Percentiles rank a stretch among this genome's conserved stretches.
Evolutionary conservation across 2,888 invertebrate genomes (phyloP).

Genomic region (Philhelius pedissequus): DNA sequence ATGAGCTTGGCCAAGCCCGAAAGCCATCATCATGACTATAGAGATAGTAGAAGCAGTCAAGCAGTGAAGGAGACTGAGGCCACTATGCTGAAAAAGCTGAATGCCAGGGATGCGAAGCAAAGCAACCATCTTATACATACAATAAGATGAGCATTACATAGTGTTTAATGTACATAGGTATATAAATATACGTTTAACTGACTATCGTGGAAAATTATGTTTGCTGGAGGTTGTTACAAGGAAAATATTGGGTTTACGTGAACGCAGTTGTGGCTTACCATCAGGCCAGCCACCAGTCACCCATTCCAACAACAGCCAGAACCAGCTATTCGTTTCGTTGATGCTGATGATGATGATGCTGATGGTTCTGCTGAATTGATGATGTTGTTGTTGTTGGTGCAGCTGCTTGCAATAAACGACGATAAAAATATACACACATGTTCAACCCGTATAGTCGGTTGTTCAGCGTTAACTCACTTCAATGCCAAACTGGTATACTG

Average conservation of each 20-base stretch:
- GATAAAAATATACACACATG: conserved; percentile 47
- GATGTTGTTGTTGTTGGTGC: conserved; percentile 55
- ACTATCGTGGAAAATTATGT: conserved; percentile 61
- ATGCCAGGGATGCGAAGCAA: conserved; percentile 33
- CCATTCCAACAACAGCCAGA: conserved; percentile 10
- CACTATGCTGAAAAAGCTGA: conserved; percentile 16
- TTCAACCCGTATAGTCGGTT: background rate
- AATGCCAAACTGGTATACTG: background rate
- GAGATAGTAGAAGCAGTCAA: conserved; percentile 5
- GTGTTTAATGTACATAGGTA: background rate
- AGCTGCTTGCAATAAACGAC: conserved; percentile 60
- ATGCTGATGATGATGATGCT: conserved; percentile 9
- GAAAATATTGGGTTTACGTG: conserved; percentile 60
- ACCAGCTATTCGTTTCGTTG: too few relatives aligned
- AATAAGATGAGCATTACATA: background rate
- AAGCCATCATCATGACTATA: conserved; percentile 45
- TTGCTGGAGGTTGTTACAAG: conserved; percentile 40
- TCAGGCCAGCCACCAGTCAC: background rate
- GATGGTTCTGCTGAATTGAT: background rate
- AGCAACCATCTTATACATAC: background rate
- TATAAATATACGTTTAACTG: conserved; percentile 9
- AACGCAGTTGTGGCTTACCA: conserved; percentile 41
- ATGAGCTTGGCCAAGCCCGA: conserved; percentile 16
- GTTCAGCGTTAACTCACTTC: conserved; percentile 37
- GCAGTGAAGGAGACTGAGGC: background rate